Evolutionary conservation across 2,888 invertebrate genomes (phyloP), one percentile per base, ranked within the genome.

Genomic region (Sturmia bella): DNA sequence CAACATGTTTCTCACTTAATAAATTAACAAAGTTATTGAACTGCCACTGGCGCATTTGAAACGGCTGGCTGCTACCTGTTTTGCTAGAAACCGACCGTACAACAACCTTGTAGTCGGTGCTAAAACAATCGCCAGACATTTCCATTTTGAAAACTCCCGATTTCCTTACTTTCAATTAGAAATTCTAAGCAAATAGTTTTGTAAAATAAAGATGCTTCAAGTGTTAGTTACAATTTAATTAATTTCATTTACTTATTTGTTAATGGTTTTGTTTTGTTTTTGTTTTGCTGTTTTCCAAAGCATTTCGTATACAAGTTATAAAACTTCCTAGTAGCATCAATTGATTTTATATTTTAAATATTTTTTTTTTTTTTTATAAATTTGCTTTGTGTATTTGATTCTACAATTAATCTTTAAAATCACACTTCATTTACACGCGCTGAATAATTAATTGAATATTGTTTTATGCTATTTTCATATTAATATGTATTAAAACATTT

Each of bases 161-260:
- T 78, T 78, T 78, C 78, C 78, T 78, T 72, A 78, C 57, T 57
- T 66, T 57, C 57, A 59, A 52, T 72, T 64, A 52, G 50, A 72
- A 78, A 64, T 68, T 68, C 45, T 68, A 41, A 75, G 41, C 57
- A 41, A 48, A 70, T 21, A 52, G 15, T 17, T 54, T 24, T 24
- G 9, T 50, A 7, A 39, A 57, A 59, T 68, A 66, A 64, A 72
- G 78, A 64, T 66, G 64, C 64, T 72, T 48, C 61, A 21, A 57
- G 56, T 69, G 52, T 70, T 69, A 66, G 81, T 68, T 73, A 74
- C 69, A 77, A 64, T 74, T 81, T 77, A 77, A 81, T 81, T 81
- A 76, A 70, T 61, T 73, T 41, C 41, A 50, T 39, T 66, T 27
- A 15, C n/a, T 66, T 41, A 15, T 68, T 54, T 63, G 32, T 54